Base-by-base conservation (phyloP, 92 coral and sea anemone species). In the Actinernus sp. region DNA sequence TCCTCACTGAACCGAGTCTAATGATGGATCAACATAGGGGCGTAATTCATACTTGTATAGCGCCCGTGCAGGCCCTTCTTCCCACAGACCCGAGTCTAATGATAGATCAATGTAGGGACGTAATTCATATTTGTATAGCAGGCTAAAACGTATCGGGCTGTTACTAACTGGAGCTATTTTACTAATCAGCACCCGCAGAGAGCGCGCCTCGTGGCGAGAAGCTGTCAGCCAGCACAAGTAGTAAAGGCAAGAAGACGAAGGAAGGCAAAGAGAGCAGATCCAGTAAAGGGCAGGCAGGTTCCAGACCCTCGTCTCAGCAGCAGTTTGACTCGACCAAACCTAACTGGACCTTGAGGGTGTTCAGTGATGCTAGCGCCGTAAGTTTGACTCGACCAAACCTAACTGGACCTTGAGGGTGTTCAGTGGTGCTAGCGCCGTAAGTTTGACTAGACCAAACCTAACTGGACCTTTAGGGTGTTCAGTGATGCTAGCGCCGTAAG, bases 261-360 rank as follows among this genome's bases (percentile, higher is more conserved):
- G 98, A 94, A 31, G 90, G 97, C 24, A 93, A 93, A 60, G 98
- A 93, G 36, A 90, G 97, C 64, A 84, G 90, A 32, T 79, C 94
- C 0, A 83, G 97, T 57, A 94, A 94, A 43, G 96, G 84, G 24
- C 97, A 93, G 9, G 61, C 92, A 48, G 92, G 97, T 4, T 93
- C 98, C 31, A 63, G 98, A 68, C 98, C 98, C 21, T 92, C 98
- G 0, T 93, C 98, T 37, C 91, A 94, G 79, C 98, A 93, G 49
- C 97, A 94, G 28, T 94, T 94, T 49, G 98, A 94, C 63, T 65
- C 87, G 0, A 94, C 84, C 60, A 94, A 91, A 87, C 97, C 98
- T 16, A 92, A 94, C 90, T 94, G 98, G 98, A 91, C 93, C 11
- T 76, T 94, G 49, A 77, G 98, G 54, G 76, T 94, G 36, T 84